These are phyloP conservation scores for Colistium nudipinnis DNA, from an alignment of 2,113 vertebrate species.

Conservation along the genomic window DNA sequence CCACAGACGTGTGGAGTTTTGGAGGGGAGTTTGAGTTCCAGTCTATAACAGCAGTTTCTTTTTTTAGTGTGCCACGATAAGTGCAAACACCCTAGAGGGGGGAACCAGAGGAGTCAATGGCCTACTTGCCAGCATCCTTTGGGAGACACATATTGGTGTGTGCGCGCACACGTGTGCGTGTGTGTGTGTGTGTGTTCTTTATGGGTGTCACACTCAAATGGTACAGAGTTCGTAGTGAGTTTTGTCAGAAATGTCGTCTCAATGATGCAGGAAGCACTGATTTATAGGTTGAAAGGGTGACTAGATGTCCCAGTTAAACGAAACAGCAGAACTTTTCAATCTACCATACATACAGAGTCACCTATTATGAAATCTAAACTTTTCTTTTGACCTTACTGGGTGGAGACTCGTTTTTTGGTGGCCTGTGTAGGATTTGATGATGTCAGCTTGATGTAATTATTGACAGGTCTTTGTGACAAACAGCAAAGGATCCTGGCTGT, in stretches of 20 bases:
- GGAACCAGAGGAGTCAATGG: slow-evolving; percentile 73
- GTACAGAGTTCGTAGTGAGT: background rate
- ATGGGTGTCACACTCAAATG: slow-evolving; percentile 30
- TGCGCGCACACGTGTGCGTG: slow-evolving; percentile 22
- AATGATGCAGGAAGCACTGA: background rate
- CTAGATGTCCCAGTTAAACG: background rate
- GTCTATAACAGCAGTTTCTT: slow-evolving; percentile 77
- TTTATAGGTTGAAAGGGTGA: background rate
- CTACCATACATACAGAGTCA: no score
- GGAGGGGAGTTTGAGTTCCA: slow-evolving; percentile 64
- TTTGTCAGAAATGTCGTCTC: background rate
- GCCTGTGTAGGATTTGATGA: background rate
- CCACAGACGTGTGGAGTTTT: slow-evolving; percentile 38
- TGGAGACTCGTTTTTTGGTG: background rate
- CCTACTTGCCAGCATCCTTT: slow-evolving; percentile 77
- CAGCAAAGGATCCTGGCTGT: no score
- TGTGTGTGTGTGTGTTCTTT: slow-evolving; percentile 2
- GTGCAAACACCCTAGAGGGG: slow-evolving; percentile 66
- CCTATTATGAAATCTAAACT: no score
- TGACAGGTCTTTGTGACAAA: no score
- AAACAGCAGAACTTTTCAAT: no score
- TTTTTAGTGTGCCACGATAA: slow-evolving; percentile 80
- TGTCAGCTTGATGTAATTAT: no score
- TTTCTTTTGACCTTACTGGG: no score
- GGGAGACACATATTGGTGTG: slow-evolving; percentile 55